Percentiles rank a stretch among this genome's conserved stretches.
phyloP scores from a whole-genome alignment of 2,888 invertebrate genomes.

The Automeris io region DNA sequence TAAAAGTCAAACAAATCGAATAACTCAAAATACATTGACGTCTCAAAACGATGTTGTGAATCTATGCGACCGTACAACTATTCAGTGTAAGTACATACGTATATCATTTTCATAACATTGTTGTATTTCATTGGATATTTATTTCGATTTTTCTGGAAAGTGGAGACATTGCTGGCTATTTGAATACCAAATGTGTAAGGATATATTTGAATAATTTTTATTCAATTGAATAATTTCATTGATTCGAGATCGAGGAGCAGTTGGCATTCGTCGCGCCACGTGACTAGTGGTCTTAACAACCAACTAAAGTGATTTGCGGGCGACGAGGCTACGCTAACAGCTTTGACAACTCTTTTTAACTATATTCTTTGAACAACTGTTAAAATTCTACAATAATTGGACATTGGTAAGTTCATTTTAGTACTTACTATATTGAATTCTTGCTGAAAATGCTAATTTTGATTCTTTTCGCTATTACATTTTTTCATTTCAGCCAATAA shows the following conservation, averaged over 20 bases:
- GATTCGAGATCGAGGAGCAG: constrained; percentile 24
- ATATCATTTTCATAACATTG: not conserved
- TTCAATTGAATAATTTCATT: constrained; percentile 15
- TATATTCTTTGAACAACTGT: not conserved
- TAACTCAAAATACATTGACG: not conserved
- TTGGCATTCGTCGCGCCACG: constrained; percentile 32
- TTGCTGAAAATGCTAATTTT: not conserved
- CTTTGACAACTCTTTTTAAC: not conserved
- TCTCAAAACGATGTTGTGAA: not conserved
- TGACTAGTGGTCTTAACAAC: constrained; percentile 33
- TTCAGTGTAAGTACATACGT: constrained; percentile 5
- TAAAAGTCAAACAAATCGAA: not conserved
- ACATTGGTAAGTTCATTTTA: not conserved
- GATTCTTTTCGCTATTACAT: not conserved
- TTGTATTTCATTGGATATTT: not conserved
- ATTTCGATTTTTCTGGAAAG: constrained; percentile 9
- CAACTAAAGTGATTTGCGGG: constrained; percentile 7
- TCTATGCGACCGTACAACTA: not conserved
- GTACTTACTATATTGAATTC: not conserved
- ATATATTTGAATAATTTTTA: constrained; percentile 32
- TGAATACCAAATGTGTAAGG: constrained; percentile 11
- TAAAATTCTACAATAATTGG: no score
- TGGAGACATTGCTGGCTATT: not conserved
- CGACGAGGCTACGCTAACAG: not conserved
- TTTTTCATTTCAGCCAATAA: constrained; percentile 4